Evolutionary conservation across 2,113 vertebrate genomes (phyloP), one percentile per base, ranked within the genome.

Genomic region (Brachyistius frenatus): DNA sequence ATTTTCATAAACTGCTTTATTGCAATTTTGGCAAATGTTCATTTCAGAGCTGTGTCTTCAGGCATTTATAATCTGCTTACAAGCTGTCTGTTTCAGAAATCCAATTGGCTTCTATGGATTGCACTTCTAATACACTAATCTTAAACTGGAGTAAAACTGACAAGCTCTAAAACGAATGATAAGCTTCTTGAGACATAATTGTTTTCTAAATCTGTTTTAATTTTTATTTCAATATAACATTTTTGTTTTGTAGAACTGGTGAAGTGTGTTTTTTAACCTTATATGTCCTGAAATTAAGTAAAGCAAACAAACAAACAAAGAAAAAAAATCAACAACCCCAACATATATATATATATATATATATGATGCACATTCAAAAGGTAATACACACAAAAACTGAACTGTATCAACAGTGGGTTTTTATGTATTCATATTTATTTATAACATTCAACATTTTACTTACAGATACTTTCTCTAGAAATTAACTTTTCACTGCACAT

Each of bases 401-500:
- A 57, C 13, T 49, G 35, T n/a, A 61, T 57, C 5, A 58, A 65
- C 64, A 61, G 15, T 47, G 15, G 4, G 54, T 61, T 90, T 84
- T 87, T 73, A 88, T 76, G 77, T 61, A 89, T 81, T 86, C 74
- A 84, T 91, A 88, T 94, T 94, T 93, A 94, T 91, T 92, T 37
- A 75, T 92, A 88, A 92, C 92, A 94, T 88, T 91, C 83, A 89
- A 91, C 88, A 89, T 84, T 94, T 86, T 74, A 73, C 90, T 83
- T 76, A 92, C 88, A 96, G 88, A 87, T 91, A 95, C 89, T 92
- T 96, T 92, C 78, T 93, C 93, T 93, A 93, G 91, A 96, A 95
- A 95, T 84, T 87, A 95, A 95, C 91, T 89, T 75, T 23, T 94
- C 95, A 96, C 94, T 89, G 91, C 92, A 96, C 95, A 91, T 93